Conservation (phyloP, 2,113 vertebrate genomes). For the Eulemur macaco region DNA sequence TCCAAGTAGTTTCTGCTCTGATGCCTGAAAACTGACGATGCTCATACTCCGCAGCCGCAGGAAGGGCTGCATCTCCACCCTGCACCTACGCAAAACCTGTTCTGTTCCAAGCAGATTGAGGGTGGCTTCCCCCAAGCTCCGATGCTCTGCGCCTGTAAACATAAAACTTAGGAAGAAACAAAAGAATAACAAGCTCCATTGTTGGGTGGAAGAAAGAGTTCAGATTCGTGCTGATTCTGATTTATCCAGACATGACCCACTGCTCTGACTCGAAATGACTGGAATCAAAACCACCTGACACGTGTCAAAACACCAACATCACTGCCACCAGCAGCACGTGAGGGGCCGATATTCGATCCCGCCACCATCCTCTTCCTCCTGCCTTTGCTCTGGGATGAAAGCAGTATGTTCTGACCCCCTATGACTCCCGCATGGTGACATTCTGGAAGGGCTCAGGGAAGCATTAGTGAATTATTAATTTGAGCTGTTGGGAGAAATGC, state of each 20-base stretch:
- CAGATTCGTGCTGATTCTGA: constrained; percentile 41
- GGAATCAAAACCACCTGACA: constrained; percentile 65
- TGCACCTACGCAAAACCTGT: neutral
- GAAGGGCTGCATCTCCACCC: neutral
- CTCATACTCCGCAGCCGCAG: neutral
- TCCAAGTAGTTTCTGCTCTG: neutral
- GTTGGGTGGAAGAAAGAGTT: neutral
- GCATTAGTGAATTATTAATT: neutral
- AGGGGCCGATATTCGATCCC: neutral
- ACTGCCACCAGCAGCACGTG: neutral
- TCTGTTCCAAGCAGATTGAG: neutral
- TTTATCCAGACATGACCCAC: constrained; percentile 49
- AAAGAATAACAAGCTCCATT: neutral
- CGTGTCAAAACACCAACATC: constrained; percentile 57
- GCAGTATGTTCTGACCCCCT: neutral
- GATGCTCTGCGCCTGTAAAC: neutral
- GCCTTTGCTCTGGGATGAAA: neutral
- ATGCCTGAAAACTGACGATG: neutral
- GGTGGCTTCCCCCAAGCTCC: neutral
- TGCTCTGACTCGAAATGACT: neutral
- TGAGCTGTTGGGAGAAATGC: neutral
- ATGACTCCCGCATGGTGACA: neutral
- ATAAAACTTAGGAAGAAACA: neutral
- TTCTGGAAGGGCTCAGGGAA: neutral
- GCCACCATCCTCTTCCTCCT: neutral